Evolutionary conservation across 2,797 vertebrate genomes (phyloP).

Genomic region (Iguana delicatissima): DNA sequence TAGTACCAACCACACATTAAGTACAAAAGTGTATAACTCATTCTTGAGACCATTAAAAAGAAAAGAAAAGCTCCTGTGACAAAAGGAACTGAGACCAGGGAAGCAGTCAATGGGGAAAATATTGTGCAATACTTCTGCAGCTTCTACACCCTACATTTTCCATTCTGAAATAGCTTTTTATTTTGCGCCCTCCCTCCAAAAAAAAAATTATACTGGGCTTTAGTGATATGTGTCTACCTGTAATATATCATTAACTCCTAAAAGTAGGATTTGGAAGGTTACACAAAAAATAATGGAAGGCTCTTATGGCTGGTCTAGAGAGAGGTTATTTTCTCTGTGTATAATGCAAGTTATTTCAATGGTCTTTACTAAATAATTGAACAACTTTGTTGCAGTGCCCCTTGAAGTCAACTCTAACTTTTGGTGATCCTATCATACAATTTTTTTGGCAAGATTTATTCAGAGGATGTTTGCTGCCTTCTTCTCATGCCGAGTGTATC

Average conservation of each 20-base stretch:
- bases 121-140: not conserved
- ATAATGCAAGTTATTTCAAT: not conserved
- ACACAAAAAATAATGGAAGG: not conserved
- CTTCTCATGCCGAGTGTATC: no score
- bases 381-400: no score
- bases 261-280: not conserved
- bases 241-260: not conserved
- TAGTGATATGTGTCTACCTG: not conserved
- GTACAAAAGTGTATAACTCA: not conserved
- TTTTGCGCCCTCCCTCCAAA: not conserved
- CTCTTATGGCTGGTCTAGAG: not conserved
- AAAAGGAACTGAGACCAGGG: not conserved
- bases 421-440: no score
- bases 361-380: no score
- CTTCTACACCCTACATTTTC: not conserved
- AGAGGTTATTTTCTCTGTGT: not conserved
- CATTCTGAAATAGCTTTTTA: not conserved
- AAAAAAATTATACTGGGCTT: not conserved
- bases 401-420: no score
- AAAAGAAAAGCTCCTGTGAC: not conserved
- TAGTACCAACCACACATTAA: not conserved
- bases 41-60: not conserved
- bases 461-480: no score
- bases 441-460: no score
- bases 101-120: not conserved